Evolutionary conservation across 2,113 vertebrate species (phyloP), one percentile per base, ranked within the genome.

Genomic region (Callipepla squamata): DNA sequence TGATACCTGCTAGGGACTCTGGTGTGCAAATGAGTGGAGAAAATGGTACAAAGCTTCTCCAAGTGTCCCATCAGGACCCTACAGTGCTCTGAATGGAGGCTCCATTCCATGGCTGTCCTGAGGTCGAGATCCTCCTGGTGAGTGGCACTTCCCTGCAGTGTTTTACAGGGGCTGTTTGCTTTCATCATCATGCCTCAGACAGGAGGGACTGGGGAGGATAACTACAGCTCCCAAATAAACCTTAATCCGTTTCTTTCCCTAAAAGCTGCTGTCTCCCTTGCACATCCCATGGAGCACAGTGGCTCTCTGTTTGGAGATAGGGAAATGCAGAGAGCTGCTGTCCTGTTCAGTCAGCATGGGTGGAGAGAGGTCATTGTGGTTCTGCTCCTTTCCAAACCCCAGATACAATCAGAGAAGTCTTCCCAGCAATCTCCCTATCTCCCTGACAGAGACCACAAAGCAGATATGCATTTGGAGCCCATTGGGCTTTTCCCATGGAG

Each of bases 401-500:
- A 78, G 47, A 89, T 90, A 90, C 85, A 89, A 90, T 88, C 57
- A 26, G 57, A 88, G 47, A 15, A 26, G 40, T 72, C 91, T 94
- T 94, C 87, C 87, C 79, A 90, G 87, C 93, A 88, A 83, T 57
- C 26, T 91, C n/a, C 55, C n/a, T 40, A 40, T 89, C 53, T 78
- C 59, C 26, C 74, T 76, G 74, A 87, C 36, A 79, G 50, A 73
- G 34, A 74, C 63, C 89, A 63, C 20, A 53, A 73, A 95, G 58
- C 20, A 89, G 42, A 96, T 92, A 75, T 16, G 32, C 0, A 0
- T 63, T 65, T 69, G 62, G 45, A 85, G 26, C 67, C 87, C 68
- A 70, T 34, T 84, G 82, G 85, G 89, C 87, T 83, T 96, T 95
- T 94, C 90, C 89, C 79, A 70, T 75, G 57, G 79, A 90, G 69